Evolutionary conservation across 1,140 invertebrate genomes (phyloP).

Genomic region (Drosophila kepulauana): DNA sequence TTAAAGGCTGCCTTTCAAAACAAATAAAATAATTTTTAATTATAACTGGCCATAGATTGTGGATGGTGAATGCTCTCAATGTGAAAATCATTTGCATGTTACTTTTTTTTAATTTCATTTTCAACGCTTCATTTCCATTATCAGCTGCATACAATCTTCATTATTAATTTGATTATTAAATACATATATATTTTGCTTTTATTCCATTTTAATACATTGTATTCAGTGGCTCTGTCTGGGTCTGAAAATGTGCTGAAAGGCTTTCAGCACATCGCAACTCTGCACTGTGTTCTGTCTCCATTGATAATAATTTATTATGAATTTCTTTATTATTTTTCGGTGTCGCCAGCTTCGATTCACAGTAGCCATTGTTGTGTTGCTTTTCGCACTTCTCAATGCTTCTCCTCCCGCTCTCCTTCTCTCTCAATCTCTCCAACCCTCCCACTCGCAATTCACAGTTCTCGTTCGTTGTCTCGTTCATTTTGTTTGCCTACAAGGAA

Average conservation of each 20-base stretch:
- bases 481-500: conserved; percentile 62
- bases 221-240: conserved; percentile 6
- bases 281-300: conserved; percentile 14
- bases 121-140: conserved; percentile 15
- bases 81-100: conserved; percentile 14
- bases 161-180: conserved; percentile 64
- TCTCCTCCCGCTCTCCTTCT: conserved; percentile 3
- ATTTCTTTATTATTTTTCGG: conserved; percentile 63
- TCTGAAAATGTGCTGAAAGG: conserved; percentile 23
- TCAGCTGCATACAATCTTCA: conserved; percentile 28
- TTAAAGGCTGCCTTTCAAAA: too few relatives aligned
- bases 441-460: not conserved
- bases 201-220: conserved; percentile 19
- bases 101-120: conserved; percentile 21
- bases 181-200: conserved; percentile 30
- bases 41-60: too few relatives aligned
- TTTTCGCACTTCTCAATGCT: conserved; percentile 19
- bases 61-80: not conserved
- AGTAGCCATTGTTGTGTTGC: conserved; percentile 48
- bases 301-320: conserved; percentile 70
- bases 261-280: conserved; percentile 45
- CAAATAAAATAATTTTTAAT: not conserved
- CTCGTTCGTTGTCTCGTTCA: conserved; percentile 32
- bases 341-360: conserved; percentile 25
- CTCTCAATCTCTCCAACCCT: not conserved